These are phyloP conservation scores for Galeruca laticollis DNA, from an alignment of 2,888 invertebrate genomes.

Conservation along the genomic window DNA sequence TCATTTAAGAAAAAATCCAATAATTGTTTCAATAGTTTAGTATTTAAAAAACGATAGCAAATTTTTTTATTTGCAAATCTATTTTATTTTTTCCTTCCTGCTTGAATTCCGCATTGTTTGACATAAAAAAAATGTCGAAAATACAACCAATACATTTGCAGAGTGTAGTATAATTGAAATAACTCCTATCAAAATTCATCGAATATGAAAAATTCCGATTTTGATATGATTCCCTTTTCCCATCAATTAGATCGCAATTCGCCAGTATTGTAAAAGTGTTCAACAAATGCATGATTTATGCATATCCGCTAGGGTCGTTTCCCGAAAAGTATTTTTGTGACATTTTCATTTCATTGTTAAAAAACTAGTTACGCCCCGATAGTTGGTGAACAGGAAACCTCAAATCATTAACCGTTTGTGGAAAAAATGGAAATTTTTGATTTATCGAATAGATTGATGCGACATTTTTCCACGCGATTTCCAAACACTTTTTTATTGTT, in stretches of 20 bases:
- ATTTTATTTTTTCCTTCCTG: too few species aligned
- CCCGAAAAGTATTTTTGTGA: constrained; percentile 41
- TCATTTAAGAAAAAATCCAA: too few species aligned
- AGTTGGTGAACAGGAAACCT: constrained; percentile 22
- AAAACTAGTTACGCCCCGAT: constrained; percentile 20
- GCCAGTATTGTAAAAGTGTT: constrained; percentile 12
- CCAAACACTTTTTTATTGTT: too few species aligned
- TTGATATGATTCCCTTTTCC: background rate
- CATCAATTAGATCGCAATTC: background rate
- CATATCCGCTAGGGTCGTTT: constrained; percentile 18
- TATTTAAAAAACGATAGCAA: too few species aligned
- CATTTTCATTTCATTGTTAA: constrained; percentile 40
- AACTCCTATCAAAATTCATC: background rate
- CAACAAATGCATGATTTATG: constrained; percentile 40
- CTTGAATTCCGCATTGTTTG: too few species aligned
- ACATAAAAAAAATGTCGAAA: too few species aligned
- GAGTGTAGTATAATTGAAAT: background rate
- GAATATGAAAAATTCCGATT: background rate
- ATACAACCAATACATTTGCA: background rate
- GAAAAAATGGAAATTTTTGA: background rate
- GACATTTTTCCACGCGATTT: background rate
- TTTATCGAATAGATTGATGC: background rate
- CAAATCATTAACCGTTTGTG: background rate
- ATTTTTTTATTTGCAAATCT: too few species aligned
- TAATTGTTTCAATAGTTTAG: too few species aligned